These are phyloP conservation scores for Acanthiza pusilla DNA, from an alignment of 2,797 vertebrate species.

Conservation along the genomic window DNA sequence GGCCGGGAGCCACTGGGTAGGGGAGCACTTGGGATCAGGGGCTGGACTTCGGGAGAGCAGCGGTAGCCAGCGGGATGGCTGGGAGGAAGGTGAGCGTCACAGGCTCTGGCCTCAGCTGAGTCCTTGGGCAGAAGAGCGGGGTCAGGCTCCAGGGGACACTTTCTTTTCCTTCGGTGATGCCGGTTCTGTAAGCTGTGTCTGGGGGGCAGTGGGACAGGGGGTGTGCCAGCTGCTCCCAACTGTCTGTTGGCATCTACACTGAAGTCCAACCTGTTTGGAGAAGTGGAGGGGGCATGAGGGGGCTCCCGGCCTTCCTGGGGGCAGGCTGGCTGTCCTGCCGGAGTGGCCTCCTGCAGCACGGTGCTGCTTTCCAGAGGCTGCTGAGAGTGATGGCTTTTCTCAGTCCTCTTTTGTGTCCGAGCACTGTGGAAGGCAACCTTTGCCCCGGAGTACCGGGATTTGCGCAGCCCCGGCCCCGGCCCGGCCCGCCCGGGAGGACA, in stretches of 20 bases:
- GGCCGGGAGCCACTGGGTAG: slow-evolving; percentile 72
- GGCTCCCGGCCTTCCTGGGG: slow-evolving; percentile 63
- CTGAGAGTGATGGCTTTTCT: slow-evolving; percentile 69
- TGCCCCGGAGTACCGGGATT: slow-evolving; percentile 55
- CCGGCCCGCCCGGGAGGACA: slow-evolving; percentile 10
- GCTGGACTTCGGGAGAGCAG: slow-evolving; percentile 79
- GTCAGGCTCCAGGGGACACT: slow-evolving; percentile 73
- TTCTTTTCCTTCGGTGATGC: slow-evolving; percentile 76
- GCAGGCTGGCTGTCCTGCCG: slow-evolving; percentile 49
- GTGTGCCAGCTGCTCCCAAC: neutral
- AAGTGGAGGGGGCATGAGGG: slow-evolving; percentile 34
- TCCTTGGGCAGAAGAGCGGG: slow-evolving; percentile 79
- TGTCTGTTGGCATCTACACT: slow-evolving; percentile 49
- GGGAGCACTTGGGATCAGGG: slow-evolving; percentile 77
- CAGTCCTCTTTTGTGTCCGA: slow-evolving; percentile 44
- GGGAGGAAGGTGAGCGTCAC: slow-evolving; percentile 75
- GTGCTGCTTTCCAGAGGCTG: slow-evolving; percentile 36
- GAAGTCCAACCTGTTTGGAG: slow-evolving; percentile 47
- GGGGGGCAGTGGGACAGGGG: neutral
- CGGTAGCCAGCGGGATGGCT: slow-evolving; percentile 73
- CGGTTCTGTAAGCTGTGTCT: slow-evolving; percentile 58
- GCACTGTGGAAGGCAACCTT: neutral
- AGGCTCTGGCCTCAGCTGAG: slow-evolving; percentile 77
- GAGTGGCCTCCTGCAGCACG: neutral
- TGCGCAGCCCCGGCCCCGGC: slow-evolving; percentile 67